These are phyloP conservation scores for Melanerpes formicivorus DNA, from an alignment of 2,113 vertebrate genomes.

Conservation along the genomic window DNA sequence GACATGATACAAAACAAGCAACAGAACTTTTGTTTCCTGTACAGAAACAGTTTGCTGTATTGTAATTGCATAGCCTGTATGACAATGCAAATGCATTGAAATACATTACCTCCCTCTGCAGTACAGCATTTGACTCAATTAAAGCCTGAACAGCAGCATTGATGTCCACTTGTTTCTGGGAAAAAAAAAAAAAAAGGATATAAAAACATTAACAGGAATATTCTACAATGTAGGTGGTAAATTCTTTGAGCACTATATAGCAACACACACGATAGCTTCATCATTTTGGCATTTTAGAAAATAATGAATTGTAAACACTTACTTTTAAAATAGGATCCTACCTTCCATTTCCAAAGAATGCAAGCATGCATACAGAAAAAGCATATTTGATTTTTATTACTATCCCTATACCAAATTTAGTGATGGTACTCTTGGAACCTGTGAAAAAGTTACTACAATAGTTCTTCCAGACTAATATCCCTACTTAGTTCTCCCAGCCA, in stretches of 20 bases:
- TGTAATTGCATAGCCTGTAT: slow-evolving; percentile 3
- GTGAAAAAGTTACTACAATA: background rate
- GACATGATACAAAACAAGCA: slow-evolving; percentile 79
- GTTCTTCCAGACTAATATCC: background rate
- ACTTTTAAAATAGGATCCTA: slow-evolving; percentile 9
- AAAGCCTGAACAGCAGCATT: slow-evolving; percentile 82
- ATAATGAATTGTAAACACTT: background rate
- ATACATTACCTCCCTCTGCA: slow-evolving; percentile 86
- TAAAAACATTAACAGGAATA: slow-evolving; percentile 16
- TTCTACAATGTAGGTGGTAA: slow-evolving; percentile 4
- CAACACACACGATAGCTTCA: background rate
- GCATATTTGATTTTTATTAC: background rate
- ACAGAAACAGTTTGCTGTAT: slow-evolving; percentile 50
- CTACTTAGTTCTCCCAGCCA: slow-evolving; percentile 23
- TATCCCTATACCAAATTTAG: background rate
- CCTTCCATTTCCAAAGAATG: background rate
- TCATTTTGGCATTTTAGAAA: background rate
- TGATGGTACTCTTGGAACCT: slow-evolving; percentile 42
- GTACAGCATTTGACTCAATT: slow-evolving; percentile 78
- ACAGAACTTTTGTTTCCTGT: slow-evolving; percentile 71
- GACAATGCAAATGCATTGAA: slow-evolving; percentile 43
- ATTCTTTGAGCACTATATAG: slow-evolving; percentile 4
- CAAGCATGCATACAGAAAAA: background rate
- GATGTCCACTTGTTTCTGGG: slow-evolving; percentile 85
- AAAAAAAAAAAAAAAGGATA: background rate